Percentiles rank a stretch among this genome's conserved stretches.
Conservation (phyloP, 2,113 vertebrate genomes). For the Urocynchramus pylzowi region DNA sequence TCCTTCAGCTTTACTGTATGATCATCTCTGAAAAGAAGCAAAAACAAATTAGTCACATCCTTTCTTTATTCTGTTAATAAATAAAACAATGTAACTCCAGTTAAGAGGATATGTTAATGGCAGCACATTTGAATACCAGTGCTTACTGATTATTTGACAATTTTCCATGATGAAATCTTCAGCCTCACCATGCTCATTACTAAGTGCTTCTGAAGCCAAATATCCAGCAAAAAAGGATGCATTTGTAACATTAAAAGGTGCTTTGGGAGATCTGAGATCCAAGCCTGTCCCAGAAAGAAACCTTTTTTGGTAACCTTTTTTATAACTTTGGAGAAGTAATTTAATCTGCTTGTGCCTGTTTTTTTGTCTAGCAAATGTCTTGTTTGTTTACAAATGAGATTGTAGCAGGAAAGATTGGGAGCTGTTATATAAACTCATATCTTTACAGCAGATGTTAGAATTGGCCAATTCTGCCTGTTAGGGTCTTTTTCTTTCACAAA, state of each 20-base stretch:
- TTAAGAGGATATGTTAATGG: not conserved
- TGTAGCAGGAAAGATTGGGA: not conserved
- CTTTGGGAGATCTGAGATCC: not conserved
- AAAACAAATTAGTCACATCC: not conserved
- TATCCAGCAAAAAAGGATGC: not conserved
- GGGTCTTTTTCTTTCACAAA: not conserved
- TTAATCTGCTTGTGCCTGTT: not conserved
- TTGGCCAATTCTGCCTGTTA: not conserved
- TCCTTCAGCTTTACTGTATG: constrained; percentile 10
- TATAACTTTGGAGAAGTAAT: not conserved
- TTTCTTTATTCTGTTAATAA: not conserved
- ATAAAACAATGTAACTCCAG: not conserved
- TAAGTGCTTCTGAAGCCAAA: not conserved
- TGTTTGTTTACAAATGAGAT: not conserved
- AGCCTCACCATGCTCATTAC: not conserved
- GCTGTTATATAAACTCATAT: not conserved
- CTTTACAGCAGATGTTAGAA: not conserved
- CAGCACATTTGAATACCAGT: not conserved
- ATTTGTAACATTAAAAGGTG: not conserved
- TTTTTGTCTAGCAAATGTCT: constrained; percentile 9
- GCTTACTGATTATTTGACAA: not conserved
- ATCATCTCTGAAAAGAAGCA: not conserved
- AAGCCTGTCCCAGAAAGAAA: not conserved
- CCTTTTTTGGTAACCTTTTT: not conserved
- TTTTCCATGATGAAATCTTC: not conserved